Percentiles rank a stretch among this genome's conserved stretches.
Evolutionary conservation across 2,113 vertebrate genomes (phyloP).

Genomic region (Hoplias malabaricus): DNA sequence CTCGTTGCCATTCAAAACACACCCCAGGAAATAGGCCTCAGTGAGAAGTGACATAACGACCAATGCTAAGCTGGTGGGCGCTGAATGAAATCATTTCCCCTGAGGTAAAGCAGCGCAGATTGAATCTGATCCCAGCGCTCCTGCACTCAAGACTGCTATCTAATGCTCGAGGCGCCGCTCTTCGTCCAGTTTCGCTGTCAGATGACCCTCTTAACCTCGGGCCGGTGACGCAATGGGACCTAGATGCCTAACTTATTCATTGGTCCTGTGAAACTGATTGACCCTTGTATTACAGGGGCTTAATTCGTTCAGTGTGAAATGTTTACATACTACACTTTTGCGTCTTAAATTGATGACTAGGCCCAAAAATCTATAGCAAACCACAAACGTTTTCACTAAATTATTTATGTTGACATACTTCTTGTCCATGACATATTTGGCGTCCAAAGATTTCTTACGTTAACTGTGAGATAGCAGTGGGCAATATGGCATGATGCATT

Average conservation of each 20-base stretch:
- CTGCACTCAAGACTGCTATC: constrained; percentile 56
- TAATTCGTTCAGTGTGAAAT: constrained; percentile 8
- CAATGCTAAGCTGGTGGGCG: not conserved
- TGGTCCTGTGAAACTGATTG: constrained; percentile 41
- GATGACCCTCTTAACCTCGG: constrained; percentile 60
- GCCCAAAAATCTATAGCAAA: not conserved
- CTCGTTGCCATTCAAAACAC: not conserved
- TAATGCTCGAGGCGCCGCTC: constrained; percentile 62
- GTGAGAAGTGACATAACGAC: constrained; percentile 25
- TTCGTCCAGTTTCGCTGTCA: constrained; percentile 59
- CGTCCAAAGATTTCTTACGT: too few species aligned
- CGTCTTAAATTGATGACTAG: not conserved
- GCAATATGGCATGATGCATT: too few species aligned
- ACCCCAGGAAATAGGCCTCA: constrained; percentile 50
- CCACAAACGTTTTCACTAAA: too few species aligned
- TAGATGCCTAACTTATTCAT: constrained; percentile 67
- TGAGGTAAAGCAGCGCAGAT: constrained; percentile 50
- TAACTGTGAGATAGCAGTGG: too few species aligned
- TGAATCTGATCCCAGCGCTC: constrained; percentile 61
- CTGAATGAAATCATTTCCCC: not conserved
- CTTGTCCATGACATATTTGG: too few species aligned
- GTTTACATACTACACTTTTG: not conserved
- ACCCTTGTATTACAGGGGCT: not conserved
- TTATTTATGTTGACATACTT: too few species aligned
- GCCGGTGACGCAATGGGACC: constrained; percentile 60